These are phyloP conservation scores for Pseudochirops cupreus DNA, from an alignment of 2,797 vertebrate species.

Conservation along the genomic window DNA sequence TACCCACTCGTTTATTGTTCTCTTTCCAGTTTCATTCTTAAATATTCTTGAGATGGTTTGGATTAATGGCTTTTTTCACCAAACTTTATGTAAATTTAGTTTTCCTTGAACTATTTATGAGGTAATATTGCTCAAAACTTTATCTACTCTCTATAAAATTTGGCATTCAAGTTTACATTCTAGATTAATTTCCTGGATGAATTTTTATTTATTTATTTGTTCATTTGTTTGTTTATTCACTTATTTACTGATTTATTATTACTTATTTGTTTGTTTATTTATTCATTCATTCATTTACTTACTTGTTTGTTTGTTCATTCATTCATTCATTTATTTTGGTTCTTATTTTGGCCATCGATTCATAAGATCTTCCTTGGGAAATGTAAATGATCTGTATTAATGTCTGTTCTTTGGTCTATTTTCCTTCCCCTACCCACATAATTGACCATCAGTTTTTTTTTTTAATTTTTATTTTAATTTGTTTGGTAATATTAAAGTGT, in stretches of 20 bases:
- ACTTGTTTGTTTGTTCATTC: no score
- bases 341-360: neutral
- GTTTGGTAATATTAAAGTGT: neutral
- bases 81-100: neutral
- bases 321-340: no score
- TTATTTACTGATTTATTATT: no score
- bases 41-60: neutral
- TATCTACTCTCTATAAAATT: neutral
- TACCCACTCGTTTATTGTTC: neutral
- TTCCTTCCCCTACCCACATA: neutral
- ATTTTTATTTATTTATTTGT: neutral
- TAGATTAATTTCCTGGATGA: neutral
- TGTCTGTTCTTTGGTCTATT: neutral
- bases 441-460: neutral
- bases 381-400: neutral
- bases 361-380: neutral
- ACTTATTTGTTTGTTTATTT: no score
- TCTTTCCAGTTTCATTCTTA: neutral
- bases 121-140: neutral
- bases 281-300: no score
- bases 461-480: neutral
- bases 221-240: neutral
- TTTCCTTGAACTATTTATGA: neutral
- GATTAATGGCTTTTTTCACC: neutral
- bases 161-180: neutral